Base-by-base conservation (phyloP, 2,888 invertebrate species). In the Sminthurinus aureus region DNA sequence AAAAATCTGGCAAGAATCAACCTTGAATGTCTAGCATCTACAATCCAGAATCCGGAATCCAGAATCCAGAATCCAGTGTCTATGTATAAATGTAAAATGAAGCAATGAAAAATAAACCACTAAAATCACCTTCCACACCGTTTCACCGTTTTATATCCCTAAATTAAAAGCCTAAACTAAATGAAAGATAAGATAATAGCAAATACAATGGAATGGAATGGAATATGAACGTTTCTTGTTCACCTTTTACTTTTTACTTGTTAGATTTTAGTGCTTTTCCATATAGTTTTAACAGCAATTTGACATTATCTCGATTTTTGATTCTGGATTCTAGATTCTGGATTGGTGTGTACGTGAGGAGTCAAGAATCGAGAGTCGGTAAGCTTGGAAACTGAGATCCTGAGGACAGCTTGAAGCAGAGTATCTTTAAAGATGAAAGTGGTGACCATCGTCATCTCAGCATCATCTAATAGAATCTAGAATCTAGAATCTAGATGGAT, bases 201-300 rank as follows among this genome's bases (percentile, higher is more conserved):
- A 58, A 18, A 58, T 38, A 38, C 38, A 38, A 38, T 38, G 1
- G 38, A 38, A 38, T 38, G 6, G 38, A 38, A 6, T 38, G 38
- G 38, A 38, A 38, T 38, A 38, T 38, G 38, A 38, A 38, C 38
- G 38, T 38, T 38, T 38, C 38, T 38, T 38, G 38, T 38, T 38
- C 38, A 38, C 6, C 38, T 38, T 38, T 6, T 38, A 38, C 38
- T 6, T 38, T 38, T 38, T 38, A 20, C n/a, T 67, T 67, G 6
- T 67, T 71, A 15, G 18, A 13, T 58, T 18, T 58, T 71, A 71
- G 71, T 26, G 11, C 24, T 71, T 71, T 71, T 71, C 71, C 9
- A 0, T 58, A 58, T 71, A 71, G 71, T 71, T 71, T 71, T 71
- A 24, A 71, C 71, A 38, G 38, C 38, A 71, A 71, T 71, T 71